Base-by-base conservation (phyloP, 2,113 vertebrate species). In the Osmerus mordax region DNA sequence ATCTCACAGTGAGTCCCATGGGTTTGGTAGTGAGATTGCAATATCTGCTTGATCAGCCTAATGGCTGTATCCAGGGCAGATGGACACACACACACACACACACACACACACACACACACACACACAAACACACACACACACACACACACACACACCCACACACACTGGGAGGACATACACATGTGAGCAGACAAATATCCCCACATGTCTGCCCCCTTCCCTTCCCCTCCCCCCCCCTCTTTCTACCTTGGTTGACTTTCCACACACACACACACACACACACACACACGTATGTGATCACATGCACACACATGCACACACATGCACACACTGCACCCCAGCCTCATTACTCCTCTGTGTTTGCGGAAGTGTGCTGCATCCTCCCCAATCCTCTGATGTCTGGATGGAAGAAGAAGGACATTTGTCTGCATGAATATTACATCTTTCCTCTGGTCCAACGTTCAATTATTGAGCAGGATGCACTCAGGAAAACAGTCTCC, bases 381-480 rank as follows among this genome's bases (percentile, higher is more conserved):
- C 76, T 65, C 36, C 36, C 58, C 60, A 12, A 59, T 65, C 61
- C 83, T 83, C 80, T 3, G 13, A 67, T 73, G 87, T 67, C 72
- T 58, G 59, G 64, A 69, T 64, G 67, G 69, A 84, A 84, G 71
- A 77, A 83, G 70, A 64, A 63, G 78, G 80, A 89, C 83, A 87
- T 92, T 91, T 89, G 87, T 89, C 75, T 76, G 63, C 77, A 87
- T 87, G 70, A 90, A 90, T 90, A 87, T 87, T 85, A 77, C 58
- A 86, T 86, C 81, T 80, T 74, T 78, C 80, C 78, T 86, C 74
- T 74, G 65, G 74, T 87, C 73, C 66, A 28, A 36, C 12, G 62
- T 15, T 90, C 71, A 88, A 91, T 92, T 87, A 91, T 92, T 91
- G 60, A 92, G 76, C 68, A 75, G 72, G 83, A 87, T 87, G 88